Base-by-base conservation (phyloP, 2,888 invertebrate species). In the Philereme transversata region DNA sequence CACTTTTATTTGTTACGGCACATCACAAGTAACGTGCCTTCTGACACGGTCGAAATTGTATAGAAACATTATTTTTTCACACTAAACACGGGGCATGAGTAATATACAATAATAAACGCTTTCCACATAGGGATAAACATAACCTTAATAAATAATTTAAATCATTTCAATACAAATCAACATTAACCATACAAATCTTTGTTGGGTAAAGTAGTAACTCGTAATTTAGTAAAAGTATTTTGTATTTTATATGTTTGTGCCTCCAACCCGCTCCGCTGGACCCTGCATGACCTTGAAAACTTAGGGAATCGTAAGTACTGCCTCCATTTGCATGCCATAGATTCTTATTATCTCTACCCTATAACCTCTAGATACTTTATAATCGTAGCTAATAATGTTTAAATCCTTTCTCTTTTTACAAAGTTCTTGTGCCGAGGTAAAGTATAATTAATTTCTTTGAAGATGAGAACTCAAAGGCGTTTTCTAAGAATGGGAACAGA, bases 291-390 rank as follows among this genome's bases (percentile, higher is more conserved):
- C 75, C 81, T 86, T 88, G 82, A 75, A 86, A 81, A 81, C 86
- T 82, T 90, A 92, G 91, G 90, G 91, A 75, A 90, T 91, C 80
- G 91, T 91, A 87, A 92, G 91, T 92, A 92, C 81, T 78, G 77
- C 74, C 72, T 72, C 45, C 48, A 61, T 69, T 66, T 76, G 84
- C 84, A 84, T 82, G 84, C 57, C 49, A 22, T 62, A 33, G 62
- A 53, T 51, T 67, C 48, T 43, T 5, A 45, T 11, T 45, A 34
- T 9, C 47, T 47, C 34, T 47, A 11, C 34, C 5, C 35, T n/a
- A 3, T 47, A 5, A 22, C 44, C 22, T 48, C 38, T 59, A 65
- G 56, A 57, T 53, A 63, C 58, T 68, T 64, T 62, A 47, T 58
- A 46, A 58, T 9, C 45, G 47, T 69, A 60, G 57, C 44, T 64